Evolutionary conservation across 2,113 vertebrate genomes (phyloP).

Genomic region (Glareola pratincola): DNA sequence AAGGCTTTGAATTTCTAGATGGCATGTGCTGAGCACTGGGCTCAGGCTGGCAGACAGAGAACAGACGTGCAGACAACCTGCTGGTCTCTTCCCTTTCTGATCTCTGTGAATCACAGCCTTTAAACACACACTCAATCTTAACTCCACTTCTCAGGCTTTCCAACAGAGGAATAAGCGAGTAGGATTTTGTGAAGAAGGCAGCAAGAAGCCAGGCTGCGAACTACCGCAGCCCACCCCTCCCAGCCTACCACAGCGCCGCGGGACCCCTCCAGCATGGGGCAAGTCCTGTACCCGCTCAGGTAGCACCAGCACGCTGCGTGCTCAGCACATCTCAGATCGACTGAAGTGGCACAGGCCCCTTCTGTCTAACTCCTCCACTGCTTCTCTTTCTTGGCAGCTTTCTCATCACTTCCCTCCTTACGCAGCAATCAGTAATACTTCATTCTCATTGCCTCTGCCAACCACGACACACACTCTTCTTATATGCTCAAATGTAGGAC

Average conservation of each 20-base stretch:
- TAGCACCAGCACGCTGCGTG: fast-evolving
- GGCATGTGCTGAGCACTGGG: not conserved
- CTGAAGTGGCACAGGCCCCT: not conserved
- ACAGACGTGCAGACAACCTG: fast-evolving
- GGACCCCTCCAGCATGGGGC: too few species aligned
- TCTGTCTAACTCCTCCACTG: not conserved
- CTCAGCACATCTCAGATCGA: not conserved
- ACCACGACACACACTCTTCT: not conserved
- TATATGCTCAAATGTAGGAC: not conserved
- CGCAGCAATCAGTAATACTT: not conserved
- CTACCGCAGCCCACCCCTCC: not conserved
- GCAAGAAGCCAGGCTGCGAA: not conserved
- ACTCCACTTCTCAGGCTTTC: not conserved
- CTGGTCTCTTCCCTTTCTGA: not conserved
- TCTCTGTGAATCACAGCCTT: not conserved
- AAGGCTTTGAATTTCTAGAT: not conserved
- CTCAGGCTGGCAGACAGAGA: not conserved
- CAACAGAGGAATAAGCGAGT: not conserved
- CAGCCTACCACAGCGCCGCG: not conserved
- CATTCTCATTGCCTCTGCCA: not conserved
- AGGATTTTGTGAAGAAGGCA: not conserved
- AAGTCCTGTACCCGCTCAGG: fast-evolving
- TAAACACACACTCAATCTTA: not conserved
- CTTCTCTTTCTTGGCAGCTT: not conserved
- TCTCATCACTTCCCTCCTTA: not conserved